Evolutionary conservation across 2,888 invertebrate genomes (phyloP), one percentile per base, ranked within the genome.

Genomic region (Furcula furcula): DNA sequence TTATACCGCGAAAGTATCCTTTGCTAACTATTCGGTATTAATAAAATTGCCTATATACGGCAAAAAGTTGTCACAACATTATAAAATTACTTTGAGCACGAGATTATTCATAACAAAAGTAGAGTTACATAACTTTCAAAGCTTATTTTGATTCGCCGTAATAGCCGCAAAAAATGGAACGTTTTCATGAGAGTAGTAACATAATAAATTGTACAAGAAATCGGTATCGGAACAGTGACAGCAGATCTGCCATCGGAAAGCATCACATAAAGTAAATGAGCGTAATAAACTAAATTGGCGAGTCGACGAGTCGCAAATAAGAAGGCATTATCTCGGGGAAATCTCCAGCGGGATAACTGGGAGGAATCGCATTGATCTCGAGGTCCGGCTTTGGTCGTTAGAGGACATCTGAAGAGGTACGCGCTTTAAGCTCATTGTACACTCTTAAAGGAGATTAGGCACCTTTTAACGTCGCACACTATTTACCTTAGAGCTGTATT

Each of bases 401-500:
- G 66, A 65, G 71, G 70, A 74, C 79, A 74, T 76, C 77, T 75
- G 63, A 74, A 69, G 56, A 56, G 45, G 66, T 62, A 65, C 67
- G 60, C 66, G 57, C 58, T 62, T 60, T 81, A 83, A 85, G 85
- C 85, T 76, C 73, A 75, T 83, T 83, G 80, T 81, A 69, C 62
- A 68, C 73, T 75, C 74, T 81, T 71, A 73, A 50, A 61, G 55
- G 45, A 74, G 78, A 82, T 83, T 85, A 84, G 68, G 72, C 76
- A 78, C 82, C 84, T 86, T 86, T 83, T 84, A 83, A 66, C 78
- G 75, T 75, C 63, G 70, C 60, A 41, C 74, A 80, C 75, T 84
- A 83, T 84, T 86, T 84, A 79, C 78, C 66, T 74, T 72, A 53
- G 11, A 18, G 28, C 4, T 18, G 10, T 18, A 18, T 28, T 10